These are phyloP conservation scores for silkworm (Bombyx mori) DNA, from an alignment of 1,140 invertebrate genomes.

Conservation along the genomic window ASM3026992v2 NC_085121.1:15394001-15394500, in stretches of 20 bases:
- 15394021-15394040: slow-evolving; percentile 73
- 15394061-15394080: slow-evolving; percentile 78
- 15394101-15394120: slow-evolving; percentile 55
- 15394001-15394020: slow-evolving; percentile 76
- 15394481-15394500: no score
- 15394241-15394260: neutral
- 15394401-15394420: no score
- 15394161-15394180: slow-evolving; percentile 80
- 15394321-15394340: no score
- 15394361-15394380: no score
- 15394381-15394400: no score
- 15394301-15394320: no score
- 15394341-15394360: no score
- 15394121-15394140: slow-evolving; percentile 60
- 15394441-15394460: no score
- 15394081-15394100: slow-evolving; percentile 77
- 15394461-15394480: no score
- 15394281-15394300: neutral
- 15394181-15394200: slow-evolving; percentile 78
- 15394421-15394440: no score
- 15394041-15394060: slow-evolving; percentile 75
- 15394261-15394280: neutral
- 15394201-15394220: slow-evolving; percentile 54
- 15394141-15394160: slow-evolving; percentile 82
- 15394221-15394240: slow-evolving; percentile 38